Conservation (phyloP, 2,888 invertebrate species). For the Siphlonurus alternatus region DNA sequence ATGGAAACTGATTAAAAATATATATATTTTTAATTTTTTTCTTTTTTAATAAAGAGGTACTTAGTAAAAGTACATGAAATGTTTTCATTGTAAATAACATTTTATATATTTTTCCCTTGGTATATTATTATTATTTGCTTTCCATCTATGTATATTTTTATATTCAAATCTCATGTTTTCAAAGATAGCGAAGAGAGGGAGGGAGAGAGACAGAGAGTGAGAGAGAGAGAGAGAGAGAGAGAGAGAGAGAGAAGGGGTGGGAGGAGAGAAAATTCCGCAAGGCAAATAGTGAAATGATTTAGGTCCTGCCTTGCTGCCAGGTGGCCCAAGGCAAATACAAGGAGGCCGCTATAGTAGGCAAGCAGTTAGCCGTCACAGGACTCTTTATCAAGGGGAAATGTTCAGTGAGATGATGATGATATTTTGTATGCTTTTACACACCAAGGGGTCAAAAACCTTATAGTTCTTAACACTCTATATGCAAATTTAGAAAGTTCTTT, state of each 20-base stretch:
- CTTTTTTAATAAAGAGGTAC: not conserved
- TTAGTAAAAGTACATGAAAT: not conserved
- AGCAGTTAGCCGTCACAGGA: too few relatives aligned
- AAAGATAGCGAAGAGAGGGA: conserved; percentile 3
- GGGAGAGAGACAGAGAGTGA: conserved; percentile 10
- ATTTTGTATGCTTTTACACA: too few relatives aligned
- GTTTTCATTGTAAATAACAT: not conserved
- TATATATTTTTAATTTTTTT: too few relatives aligned
- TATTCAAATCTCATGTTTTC: not conserved
- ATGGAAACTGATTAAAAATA: not conserved
- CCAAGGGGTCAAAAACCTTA: too few relatives aligned
- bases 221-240: conserved; percentile 12
- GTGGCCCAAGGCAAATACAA: too few relatives aligned
- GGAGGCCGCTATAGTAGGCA: too few relatives aligned
- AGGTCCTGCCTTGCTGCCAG: too few relatives aligned
- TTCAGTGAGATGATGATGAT: too few relatives aligned
- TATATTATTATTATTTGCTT: not conserved
- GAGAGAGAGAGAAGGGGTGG: conserved; percentile 10
- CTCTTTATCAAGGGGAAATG: too few relatives aligned
- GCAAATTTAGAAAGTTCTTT: too few relatives aligned
- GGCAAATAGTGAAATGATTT: conserved; percentile 19
- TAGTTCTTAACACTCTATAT: too few relatives aligned
- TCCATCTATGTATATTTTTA: not conserved
- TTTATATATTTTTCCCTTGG: not conserved
- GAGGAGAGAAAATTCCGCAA: conserved; percentile 14